These are phyloP conservation scores for Thripadectes ignobilis DNA, from an alignment of 2,797 vertebrate species.

Conservation along the genomic window DNA sequence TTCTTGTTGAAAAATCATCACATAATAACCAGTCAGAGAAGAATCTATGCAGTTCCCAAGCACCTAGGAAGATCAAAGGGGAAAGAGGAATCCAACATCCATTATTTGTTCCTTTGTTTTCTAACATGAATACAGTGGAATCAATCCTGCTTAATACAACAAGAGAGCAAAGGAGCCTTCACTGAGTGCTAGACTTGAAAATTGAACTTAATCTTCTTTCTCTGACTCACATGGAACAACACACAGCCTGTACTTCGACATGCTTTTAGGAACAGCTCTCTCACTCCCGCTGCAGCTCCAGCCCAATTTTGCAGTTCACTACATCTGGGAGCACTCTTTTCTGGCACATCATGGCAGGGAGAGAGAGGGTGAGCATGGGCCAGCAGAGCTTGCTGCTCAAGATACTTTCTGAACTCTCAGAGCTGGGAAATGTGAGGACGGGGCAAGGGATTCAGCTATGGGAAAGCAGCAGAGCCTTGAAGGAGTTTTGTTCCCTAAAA, in stretches of 20 bases:
- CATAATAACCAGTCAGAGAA: background rate
- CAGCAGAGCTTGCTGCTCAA: background rate
- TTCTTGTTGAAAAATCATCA: conserved; percentile 3
- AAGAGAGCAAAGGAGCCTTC: conserved; percentile 24
- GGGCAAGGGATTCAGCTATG: background rate
- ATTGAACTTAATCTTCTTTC: conserved; percentile 35
- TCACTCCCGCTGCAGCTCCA: background rate
- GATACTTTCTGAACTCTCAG: background rate
- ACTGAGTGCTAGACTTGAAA: background rate
- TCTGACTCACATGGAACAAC: background rate
- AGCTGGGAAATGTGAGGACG: background rate
- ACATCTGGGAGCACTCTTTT: background rate
- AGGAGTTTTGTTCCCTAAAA: background rate
- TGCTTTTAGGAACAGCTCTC: background rate
- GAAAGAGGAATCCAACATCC: background rate
- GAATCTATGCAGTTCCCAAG: background rate
- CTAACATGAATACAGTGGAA: background rate
- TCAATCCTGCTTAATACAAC: conserved; percentile 16
- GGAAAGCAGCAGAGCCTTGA: background rate
- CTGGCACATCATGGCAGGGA: background rate
- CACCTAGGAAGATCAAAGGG: conserved; percentile 36
- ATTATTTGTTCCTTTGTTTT: background rate
- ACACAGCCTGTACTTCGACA: background rate
- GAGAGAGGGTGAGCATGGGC: background rate
- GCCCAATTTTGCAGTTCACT: background rate